These are phyloP conservation scores for Syngnathus scovelli DNA, from an alignment of 2,113 vertebrate genomes.

Conservation along the genomic window DNA sequence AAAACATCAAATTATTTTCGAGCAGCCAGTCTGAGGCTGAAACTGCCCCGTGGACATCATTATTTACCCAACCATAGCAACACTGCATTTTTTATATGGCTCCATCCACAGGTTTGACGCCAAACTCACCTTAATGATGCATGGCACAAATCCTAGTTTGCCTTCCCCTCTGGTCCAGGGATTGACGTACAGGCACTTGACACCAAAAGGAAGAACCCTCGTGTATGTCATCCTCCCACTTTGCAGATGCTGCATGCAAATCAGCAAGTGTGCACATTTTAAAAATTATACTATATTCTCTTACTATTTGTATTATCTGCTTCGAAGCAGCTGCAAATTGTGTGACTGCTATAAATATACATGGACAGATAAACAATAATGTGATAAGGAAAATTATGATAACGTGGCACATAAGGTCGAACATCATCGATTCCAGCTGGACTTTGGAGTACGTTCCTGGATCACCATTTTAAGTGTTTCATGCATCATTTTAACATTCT, in stretches of 20 bases:
- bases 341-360: not conserved
- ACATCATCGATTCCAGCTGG: not conserved
- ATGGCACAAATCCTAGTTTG: conserved; percentile 36
- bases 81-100: conserved; percentile 41
- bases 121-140: conserved; percentile 51
- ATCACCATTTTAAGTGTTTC: not conserved
- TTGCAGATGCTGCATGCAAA: not conserved
- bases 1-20: conserved; percentile 56
- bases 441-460: not conserved
- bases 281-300: not conserved
- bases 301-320: not conserved
- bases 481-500: not conserved
- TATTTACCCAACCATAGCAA: conserved; percentile 61
- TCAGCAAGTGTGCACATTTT: not conserved
- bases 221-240: not conserved
- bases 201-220: conserved; percentile 12
- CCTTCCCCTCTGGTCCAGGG: conserved; percentile 18
- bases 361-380: not conserved
- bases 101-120: conserved; percentile 37
- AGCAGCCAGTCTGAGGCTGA: conserved; percentile 32
- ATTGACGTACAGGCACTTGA: conserved; percentile 43
- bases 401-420: not conserved
- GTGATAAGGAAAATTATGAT: not conserved
- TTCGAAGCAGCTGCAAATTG: not conserved
- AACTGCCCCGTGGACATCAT: conserved; percentile 59